phyloP scores from a whole-genome alignment of 2,113 vertebrate genomes.

The Clarias gariepinus region DNA sequence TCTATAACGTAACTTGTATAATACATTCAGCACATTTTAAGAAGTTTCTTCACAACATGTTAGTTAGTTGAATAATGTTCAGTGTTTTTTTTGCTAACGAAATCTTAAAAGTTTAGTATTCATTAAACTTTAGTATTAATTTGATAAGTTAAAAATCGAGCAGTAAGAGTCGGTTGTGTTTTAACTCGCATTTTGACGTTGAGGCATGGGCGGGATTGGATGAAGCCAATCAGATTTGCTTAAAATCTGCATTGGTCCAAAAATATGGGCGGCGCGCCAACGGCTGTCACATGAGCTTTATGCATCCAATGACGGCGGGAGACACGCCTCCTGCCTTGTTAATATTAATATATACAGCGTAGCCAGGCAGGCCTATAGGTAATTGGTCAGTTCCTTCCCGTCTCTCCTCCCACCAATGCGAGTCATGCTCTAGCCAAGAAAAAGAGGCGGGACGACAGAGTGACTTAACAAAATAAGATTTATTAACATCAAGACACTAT shows the following conservation, averaged over 20 bases:
- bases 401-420: not conserved
- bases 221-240: slow-evolving; percentile 35
- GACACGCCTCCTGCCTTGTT: slow-evolving; percentile 34
- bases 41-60: not conserved
- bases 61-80: not conserved
- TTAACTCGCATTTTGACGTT: not conserved
- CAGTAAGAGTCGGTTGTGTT: not conserved
- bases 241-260: slow-evolving; percentile 26
- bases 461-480: slow-evolving; percentile 11
- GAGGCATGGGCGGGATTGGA: not conserved
- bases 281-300: not conserved
- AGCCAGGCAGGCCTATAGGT: not conserved
- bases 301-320: slow-evolving; percentile 45
- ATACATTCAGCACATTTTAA: not conserved
- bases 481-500: slow-evolving; percentile 34
- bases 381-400: slow-evolving; percentile 38
- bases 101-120: not conserved
- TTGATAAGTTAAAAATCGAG: not conserved
- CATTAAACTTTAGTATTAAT: not conserved
- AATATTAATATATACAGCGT: slow-evolving; percentile 31
- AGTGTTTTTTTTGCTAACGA: not conserved
- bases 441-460: not conserved
- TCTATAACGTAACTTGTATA: not conserved
- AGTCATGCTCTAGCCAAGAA: not conserved
- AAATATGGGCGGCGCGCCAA: slow-evolving; percentile 24